A percentile compares a stretch with the other conserved stretches of the same genome.
phyloP scores from a whole-genome alignment of 2,888 invertebrate genomes.

The Trisateles emortualis region DNA sequence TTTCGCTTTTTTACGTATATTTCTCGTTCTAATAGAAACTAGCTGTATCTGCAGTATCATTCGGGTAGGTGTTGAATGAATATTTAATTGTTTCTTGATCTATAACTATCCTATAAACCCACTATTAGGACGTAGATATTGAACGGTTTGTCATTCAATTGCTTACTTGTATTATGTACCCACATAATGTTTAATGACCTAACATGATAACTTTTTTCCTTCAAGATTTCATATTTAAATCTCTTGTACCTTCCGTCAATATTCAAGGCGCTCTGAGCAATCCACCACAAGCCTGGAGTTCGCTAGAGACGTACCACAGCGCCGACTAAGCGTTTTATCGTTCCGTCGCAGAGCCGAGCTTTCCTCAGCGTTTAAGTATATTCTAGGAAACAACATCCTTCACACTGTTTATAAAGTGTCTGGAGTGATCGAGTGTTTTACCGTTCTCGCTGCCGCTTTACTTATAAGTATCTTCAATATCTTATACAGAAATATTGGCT shows the following conservation, averaged over 20 bases:
- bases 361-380: conserved; percentile 57
- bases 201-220: no score
- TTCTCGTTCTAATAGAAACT: no score
- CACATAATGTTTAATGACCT: no score
- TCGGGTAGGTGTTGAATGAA: no score
- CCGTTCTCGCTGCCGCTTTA: background rate
- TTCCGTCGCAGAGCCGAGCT: conserved; percentile 66
- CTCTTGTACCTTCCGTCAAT: conserved; percentile 19
- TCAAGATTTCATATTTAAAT: background rate
- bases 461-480: background rate
- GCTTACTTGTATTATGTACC: no score
- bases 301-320: conserved; percentile 64
- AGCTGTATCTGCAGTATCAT: no score
- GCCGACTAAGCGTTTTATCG: conserved; percentile 84
- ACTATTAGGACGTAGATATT: no score
- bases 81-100: no score
- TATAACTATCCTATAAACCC: no score
- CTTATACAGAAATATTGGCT: background rate
- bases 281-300: conserved; percentile 63
- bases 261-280: conserved; percentile 50
- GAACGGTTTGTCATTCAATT: no score
- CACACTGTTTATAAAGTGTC: conserved; percentile 14
- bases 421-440: conserved; percentile 11
- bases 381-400: conserved; percentile 43
- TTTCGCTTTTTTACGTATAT: background rate